Base-by-base conservation (phyloP, 2,888 invertebrate genomes). In the Temnothorax unifasciatus region DNA sequence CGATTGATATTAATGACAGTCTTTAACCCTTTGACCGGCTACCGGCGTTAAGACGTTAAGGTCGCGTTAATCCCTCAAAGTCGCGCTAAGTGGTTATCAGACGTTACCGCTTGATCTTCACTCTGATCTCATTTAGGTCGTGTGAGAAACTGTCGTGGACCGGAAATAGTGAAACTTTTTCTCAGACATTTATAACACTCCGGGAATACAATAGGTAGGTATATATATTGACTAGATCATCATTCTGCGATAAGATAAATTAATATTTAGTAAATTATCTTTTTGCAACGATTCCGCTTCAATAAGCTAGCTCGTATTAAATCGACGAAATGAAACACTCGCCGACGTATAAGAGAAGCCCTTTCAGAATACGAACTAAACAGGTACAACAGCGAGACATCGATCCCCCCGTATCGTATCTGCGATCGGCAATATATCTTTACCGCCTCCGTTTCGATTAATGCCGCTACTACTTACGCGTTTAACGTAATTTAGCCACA, bases 1-100 rank as follows among this genome's bases (percentile, higher is more conserved):
- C 88, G 87, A 91, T 91, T 90, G 90, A 92, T 91, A 91, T 91
- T 91, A 91, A 92, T 90, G 90, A 88, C 85, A 83, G 83, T 85
- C 84, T 89, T 85, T 89, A 86, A 90, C 87, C 88, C 91, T 79
- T 88, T 90, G 77, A 75, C 69, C 50, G 59, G 63, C 88, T 88
- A 88, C 87, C 81, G 84, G 64, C 61, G 44, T 74, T 68, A 57
- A 73, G 34, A 57, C 75, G 61, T 47, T 44, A 52, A 63, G 44
- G 44, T 75, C 76, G 82, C 34, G 41, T 63, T 64, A 81, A 69
- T 66, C 57, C 47, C 71, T 86, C 84, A 83, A 86, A 86, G 86
- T 84, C 74, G 25, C 75, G 25, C 44, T 47, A 69, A 69, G n/a
- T 59, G 57, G n/a, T 81, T 73, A 81, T 61, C 57, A 68, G 34